Evolutionary conservation across 2,888 invertebrate genomes (phyloP).

Genomic region (Hirtodrosophila histrioides): DNA sequence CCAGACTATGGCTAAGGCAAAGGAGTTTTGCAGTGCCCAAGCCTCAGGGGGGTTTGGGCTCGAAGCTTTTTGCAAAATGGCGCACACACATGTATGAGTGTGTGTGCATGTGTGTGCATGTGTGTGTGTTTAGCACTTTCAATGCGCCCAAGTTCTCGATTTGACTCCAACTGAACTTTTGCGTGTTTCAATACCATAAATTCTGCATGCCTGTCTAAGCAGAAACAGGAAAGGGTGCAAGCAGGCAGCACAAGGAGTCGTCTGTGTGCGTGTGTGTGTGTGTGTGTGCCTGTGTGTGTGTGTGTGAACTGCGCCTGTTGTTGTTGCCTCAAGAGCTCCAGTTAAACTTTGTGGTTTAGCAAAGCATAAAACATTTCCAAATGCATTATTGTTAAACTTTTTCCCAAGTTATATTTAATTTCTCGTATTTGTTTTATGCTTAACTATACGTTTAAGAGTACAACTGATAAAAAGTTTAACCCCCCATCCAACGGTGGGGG

Average conservation of each 20-base stretch:
- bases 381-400: conserved; percentile 67
- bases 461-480: conserved; percentile 13
- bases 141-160: conserved; percentile 71
- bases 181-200: conserved; percentile 79
- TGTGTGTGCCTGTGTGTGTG: no score
- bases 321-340: conserved; percentile 36
- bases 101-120: neutral
- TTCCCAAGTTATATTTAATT: conserved; percentile 36
- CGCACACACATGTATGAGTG: conserved; percentile 40
- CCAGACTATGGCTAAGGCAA: conserved; percentile 21
- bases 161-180: conserved; percentile 78
- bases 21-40: conserved; percentile 28
- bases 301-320: neutral
- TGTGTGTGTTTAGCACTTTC: conserved; percentile 60
- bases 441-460: no score
- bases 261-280: no score
- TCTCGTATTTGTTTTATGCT: conserved; percentile 17
- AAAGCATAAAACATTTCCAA: conserved; percentile 69
- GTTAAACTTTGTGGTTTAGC: conserved; percentile 56
- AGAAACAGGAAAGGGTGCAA: conserved; percentile 10
- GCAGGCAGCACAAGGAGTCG: no score
- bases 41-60: conserved; percentile 40
- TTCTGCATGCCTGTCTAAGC: conserved; percentile 72
- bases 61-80: conserved; percentile 73
- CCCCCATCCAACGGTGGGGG: no score